Conservation (phyloP, 1,140 invertebrate species). For the Parapsyche elsis region DNA sequence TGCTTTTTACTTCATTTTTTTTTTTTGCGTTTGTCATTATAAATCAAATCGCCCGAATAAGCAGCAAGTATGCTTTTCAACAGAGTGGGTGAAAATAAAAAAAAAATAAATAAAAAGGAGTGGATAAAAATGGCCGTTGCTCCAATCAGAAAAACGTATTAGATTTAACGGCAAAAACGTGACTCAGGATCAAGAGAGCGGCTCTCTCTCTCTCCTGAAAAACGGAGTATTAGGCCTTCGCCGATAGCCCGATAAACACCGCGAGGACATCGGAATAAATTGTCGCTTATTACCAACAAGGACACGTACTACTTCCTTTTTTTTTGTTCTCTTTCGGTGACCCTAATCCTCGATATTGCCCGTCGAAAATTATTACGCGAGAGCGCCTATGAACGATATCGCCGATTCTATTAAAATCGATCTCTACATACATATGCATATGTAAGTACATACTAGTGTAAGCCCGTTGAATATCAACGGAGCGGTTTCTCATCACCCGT, state of each 20-base stretch:
- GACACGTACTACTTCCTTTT: not conserved
- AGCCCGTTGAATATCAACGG: too few species aligned
- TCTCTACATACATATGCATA: too few species aligned
- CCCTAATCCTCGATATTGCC: too few species aligned
- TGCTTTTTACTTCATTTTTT: not conserved
- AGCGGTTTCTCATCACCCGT: too few species aligned
- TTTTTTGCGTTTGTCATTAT: not conserved
- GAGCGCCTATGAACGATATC: too few species aligned
- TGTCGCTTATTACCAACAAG: constrained; percentile 4
- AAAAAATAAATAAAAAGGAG: not conserved
- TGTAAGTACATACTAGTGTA: too few species aligned
- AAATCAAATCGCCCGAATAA: constrained; percentile 21
- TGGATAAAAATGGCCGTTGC: not conserved
- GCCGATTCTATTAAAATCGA: too few species aligned
- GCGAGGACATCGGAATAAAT: constrained; percentile 21
- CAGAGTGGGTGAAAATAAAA: not conserved
- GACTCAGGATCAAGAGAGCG: constrained; percentile 20
- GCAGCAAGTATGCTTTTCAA: not conserved
- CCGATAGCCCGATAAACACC: constrained; percentile 20
- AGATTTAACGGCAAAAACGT: constrained; percentile 39
- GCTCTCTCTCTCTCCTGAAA: constrained; percentile 29
- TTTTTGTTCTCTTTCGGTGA: too few species aligned
- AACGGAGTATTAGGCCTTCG: constrained; percentile 20
- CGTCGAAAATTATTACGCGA: too few species aligned
- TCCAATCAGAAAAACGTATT: constrained; percentile 35